Percentiles rank a stretch among this genome's conserved stretches.
Conservation (phyloP, 2,797 vertebrate species). For the Ispidina lecontei region DNA sequence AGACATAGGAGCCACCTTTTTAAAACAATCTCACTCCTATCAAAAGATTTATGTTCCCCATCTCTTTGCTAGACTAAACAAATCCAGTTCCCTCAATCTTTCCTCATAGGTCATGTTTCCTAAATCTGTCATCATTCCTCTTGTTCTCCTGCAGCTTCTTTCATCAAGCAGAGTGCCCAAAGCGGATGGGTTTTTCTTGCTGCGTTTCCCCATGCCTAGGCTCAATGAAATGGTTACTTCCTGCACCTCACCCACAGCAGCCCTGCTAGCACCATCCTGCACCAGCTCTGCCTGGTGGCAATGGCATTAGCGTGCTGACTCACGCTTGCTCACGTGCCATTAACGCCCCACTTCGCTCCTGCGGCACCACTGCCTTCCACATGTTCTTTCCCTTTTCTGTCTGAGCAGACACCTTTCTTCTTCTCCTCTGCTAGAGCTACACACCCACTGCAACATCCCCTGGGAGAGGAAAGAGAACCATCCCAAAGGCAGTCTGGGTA, state of each 20-base stretch:
- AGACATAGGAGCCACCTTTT: background rate
- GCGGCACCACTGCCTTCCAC: background rate
- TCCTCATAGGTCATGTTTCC: background rate
- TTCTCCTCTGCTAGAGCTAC: background rate
- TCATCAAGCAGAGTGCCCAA: background rate
- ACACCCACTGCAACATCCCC: background rate
- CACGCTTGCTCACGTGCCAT: background rate
- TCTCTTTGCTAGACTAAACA: constrained; percentile 24
- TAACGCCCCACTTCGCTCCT: background rate
- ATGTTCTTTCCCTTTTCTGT: background rate
- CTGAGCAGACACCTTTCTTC: background rate
- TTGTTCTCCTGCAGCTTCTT: background rate
- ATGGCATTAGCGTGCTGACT: constrained; percentile 19
- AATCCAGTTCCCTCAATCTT: background rate
- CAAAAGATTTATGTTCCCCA: background rate
- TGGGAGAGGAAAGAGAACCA: background rate
- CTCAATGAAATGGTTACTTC: constrained; percentile 39
- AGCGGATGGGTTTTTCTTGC: background rate
- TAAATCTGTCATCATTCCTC: background rate
- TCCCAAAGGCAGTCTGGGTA: accelerated
- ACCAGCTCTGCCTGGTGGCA: constrained; percentile 18
- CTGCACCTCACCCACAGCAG: background rate
- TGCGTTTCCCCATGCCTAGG: background rate
- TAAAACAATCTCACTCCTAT: background rate
- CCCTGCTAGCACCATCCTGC: constrained; percentile 26